Conservation (phyloP, 1,140 invertebrate species). For the Maconellicoccus hirsutus region DNA sequence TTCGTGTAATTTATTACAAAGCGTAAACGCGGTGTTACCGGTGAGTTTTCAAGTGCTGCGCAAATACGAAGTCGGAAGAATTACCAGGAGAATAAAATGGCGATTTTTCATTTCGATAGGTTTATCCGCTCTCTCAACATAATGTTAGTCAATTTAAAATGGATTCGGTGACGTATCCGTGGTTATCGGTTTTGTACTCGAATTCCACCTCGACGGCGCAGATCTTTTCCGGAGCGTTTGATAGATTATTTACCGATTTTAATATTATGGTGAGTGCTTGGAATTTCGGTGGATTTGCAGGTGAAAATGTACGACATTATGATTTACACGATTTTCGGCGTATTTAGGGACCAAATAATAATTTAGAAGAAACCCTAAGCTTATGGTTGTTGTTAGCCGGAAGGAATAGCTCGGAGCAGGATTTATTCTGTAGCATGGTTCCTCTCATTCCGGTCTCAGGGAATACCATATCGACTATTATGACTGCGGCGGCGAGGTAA, state of each 20-base stretch:
- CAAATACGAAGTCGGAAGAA: no score
- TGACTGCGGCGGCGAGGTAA: background rate
- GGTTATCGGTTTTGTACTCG: background rate
- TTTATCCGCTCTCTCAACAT: background rate
- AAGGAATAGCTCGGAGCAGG: background rate
- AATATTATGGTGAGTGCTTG: background rate
- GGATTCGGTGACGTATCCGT: background rate
- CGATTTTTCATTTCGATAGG: background rate
- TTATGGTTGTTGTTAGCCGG: background rate
- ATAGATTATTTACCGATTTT: slow-evolving; percentile 13
- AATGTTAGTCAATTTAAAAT: slow-evolving; percentile 13
- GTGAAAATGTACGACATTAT: no score
- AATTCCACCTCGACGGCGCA: background rate
- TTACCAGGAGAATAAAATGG: no score
- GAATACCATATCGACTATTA: background rate
- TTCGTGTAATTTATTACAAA: slow-evolving; percentile 44
- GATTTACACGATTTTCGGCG: no score
- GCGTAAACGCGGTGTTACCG: slow-evolving; percentile 41
- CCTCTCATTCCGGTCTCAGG: background rate
- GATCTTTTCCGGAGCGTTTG: background rate
- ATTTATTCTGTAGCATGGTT: slow-evolving; percentile 10
- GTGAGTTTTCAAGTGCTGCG: no score
- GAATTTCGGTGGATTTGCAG: no score
- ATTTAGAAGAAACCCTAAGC: slow-evolving; percentile 3
- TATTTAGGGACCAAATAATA: slow-evolving; percentile 6